phyloP scores from a whole-genome alignment of 2,113 vertebrate genomes.

The Lynx canadensis region DNA sequence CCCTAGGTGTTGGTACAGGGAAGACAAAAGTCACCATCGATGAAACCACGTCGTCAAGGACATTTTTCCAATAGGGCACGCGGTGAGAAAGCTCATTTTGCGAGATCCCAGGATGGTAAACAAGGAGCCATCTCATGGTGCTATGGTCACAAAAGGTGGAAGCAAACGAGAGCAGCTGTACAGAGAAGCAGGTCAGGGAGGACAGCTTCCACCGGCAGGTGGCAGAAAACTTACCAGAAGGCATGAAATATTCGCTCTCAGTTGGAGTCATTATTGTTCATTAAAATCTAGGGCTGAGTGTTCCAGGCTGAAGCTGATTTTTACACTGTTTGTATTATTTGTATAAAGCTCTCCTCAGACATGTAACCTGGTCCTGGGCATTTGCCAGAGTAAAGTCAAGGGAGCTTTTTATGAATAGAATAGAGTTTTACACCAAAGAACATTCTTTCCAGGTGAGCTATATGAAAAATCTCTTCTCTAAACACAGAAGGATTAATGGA shows the following conservation, averaged over 20 bases:
- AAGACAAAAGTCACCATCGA: constrained; percentile 36
- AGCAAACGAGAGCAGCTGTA: constrained; percentile 22
- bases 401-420: constrained; percentile 60
- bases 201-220: constrained; percentile 43
- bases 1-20: neutral
- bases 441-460: constrained; percentile 66
- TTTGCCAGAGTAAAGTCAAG: constrained; percentile 45
- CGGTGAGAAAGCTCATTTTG: neutral
- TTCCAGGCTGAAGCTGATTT: constrained; percentile 50
- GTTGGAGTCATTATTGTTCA: neutral
- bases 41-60: neutral
- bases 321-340: constrained; percentile 46
- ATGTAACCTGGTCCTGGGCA: neutral
- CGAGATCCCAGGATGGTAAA: neutral
- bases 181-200: constrained; percentile 33
- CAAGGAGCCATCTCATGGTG: fast-evolving
- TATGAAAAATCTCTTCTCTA: constrained; percentile 43
- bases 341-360: constrained; percentile 45
- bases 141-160: constrained; percentile 4
- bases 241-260: neutral
- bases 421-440: constrained; percentile 19
- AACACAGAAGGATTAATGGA: neutral
- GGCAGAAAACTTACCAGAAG: neutral
- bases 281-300: neutral
- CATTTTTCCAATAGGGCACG: neutral